Conservation (phyloP, 23 tunicate genomes). For the Clavelina lepadiformis region DNA sequence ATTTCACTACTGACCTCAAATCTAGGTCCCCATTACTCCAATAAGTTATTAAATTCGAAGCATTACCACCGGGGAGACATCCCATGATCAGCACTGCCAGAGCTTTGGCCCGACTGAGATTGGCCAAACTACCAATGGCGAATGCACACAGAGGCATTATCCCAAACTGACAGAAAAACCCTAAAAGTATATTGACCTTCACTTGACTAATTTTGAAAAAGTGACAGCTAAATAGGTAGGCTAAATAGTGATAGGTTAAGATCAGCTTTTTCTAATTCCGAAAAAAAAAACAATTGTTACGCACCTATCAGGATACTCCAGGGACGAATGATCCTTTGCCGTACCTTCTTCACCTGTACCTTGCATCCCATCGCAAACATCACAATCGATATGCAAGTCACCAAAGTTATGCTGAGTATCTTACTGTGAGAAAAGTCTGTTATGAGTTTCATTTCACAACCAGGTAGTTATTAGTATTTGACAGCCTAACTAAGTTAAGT, state of each 20-base stretch:
- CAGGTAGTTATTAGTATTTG: no score
- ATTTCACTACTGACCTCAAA: constrained; percentile 31
- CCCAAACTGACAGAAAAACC: constrained; percentile 36
- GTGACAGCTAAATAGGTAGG: neutral
- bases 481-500: no score
- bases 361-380: constrained; percentile 49
- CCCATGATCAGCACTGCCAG: constrained; percentile 39
- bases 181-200: constrained; percentile 2
- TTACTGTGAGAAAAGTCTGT: constrained; percentile 21
- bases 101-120: constrained; percentile 10
- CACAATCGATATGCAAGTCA: constrained; percentile 20
- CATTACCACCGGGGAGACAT: constrained; percentile 33
- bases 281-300: no score
- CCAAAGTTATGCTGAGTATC: constrained; percentile 13
- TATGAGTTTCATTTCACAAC: no score
- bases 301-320: constrained; percentile 35
- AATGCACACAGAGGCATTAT: constrained; percentile 46
- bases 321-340: constrained; percentile 8
- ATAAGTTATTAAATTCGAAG: constrained; percentile 30
- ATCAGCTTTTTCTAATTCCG: no score
- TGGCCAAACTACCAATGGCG: constrained; percentile 8
- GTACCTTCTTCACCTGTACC: constrained; percentile 11
- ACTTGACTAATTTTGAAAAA: neutral
- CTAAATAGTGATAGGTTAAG: no score
- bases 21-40: constrained; percentile 29